Evolutionary conservation across 1,140 invertebrate species (phyloP), one percentile per base, ranked within the genome.

Genomic region (Drosophila repletoides): DNA sequence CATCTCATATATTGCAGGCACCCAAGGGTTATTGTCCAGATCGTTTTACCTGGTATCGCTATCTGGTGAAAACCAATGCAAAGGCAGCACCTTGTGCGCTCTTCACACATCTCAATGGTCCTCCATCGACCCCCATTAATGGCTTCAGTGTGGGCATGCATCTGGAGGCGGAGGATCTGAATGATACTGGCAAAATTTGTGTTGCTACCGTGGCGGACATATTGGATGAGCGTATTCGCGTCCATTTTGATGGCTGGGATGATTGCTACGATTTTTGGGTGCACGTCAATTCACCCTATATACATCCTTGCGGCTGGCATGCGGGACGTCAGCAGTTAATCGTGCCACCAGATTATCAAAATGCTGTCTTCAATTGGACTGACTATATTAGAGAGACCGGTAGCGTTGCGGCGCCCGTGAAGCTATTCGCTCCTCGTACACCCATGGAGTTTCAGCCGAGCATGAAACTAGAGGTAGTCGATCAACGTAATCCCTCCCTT

Each of bases 241-340:
- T 99, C 40, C 97, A 98, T 90, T 99, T 98, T 91, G 97, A 98
- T 92, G 96, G 96, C 71, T 98, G 97, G 97, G 95, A 97, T 83
- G 95, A 96, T 83, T 94, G 95, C 69, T 98, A 98, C 89, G 97
- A 99, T 91, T 98, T 97, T 19, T 99, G 97, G 97, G 94, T 96
- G 38, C 95, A 97, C 83, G 93, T 95, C 0, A 94, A 93, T 26
- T 98, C 97, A 0, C 97, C 97, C 0, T 97, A 97, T 84, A 97
- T 99, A 51, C 97, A 98, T 92, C 97, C 97, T 3, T 94, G 98
- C 7, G 96, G 97, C 43, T 98, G 97, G 96, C 98, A 97, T 88
- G 93, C 95, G 74, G 93, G 96, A 40, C 95, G 96, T 86, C 94
- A 94, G 3, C 93, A 94, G 58, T 91, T 93, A 45, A 91, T 99